Conservation (phyloP, 2,888 invertebrate genomes). For the Chloroclysta siterata region DNA sequence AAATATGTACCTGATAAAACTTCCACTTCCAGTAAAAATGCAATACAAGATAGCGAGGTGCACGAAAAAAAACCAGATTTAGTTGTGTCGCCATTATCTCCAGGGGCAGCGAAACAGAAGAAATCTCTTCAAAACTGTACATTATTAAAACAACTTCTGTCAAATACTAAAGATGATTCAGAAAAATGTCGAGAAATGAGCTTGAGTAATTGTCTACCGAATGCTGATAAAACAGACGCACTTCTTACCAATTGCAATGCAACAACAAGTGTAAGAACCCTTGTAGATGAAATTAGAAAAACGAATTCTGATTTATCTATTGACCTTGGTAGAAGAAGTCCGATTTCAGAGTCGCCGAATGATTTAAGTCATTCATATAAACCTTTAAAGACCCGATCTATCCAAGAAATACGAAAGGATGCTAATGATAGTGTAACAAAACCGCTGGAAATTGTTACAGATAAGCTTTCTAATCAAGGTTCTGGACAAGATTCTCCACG, state of each 20-base stretch:
- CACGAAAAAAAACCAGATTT: constrained; percentile 29
- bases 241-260: constrained; percentile 44
- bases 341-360: constrained; percentile 49
- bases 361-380: constrained; percentile 48
- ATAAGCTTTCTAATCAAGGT: constrained; percentile 68
- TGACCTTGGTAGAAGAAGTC: constrained; percentile 46
- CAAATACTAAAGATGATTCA: constrained; percentile 65
- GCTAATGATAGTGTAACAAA: constrained; percentile 67
- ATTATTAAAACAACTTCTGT: constrained; percentile 73
- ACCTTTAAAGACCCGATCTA: constrained; percentile 48
- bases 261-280: constrained; percentile 40
- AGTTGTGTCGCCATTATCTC: constrained; percentile 28
- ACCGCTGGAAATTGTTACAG: constrained; percentile 80
- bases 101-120: constrained; percentile 44
- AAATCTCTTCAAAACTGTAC: constrained; percentile 71
- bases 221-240: constrained; percentile 48
- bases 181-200: constrained; percentile 54
- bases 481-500: constrained; percentile 83
- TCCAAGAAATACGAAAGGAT: constrained; percentile 60
- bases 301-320: constrained; percentile 44
- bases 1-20: constrained; percentile 30
- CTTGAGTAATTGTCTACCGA: constrained; percentile 49
- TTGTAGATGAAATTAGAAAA: constrained; percentile 39
- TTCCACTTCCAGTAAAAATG: constrained; percentile 27
- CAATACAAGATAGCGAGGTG: constrained; percentile 30